Percentiles rank a stretch among this genome's conserved stretches.
These are phyloP conservation scores for Otolemur crassicaudatus DNA, from an alignment of 2,797 vertebrate genomes.

Conservation along the genomic window DNA sequence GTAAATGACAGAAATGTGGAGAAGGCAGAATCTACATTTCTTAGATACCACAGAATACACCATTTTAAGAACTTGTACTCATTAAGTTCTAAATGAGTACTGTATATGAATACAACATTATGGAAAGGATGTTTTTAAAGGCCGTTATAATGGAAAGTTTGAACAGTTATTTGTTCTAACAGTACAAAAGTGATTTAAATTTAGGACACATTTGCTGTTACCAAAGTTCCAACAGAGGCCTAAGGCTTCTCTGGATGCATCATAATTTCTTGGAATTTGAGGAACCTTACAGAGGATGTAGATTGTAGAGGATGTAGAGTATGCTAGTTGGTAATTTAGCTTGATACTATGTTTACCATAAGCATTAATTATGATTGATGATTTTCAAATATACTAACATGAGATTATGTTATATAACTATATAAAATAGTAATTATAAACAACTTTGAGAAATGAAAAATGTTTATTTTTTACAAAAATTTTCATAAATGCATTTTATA, in stretches of 20 bases:
- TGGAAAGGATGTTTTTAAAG: not conserved
- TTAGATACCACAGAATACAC: not conserved
- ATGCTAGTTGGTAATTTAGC: not conserved
- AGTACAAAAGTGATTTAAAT: slow-evolving; percentile 58
- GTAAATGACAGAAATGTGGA: not conserved
- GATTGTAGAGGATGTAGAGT: not conserved
- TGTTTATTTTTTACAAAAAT: slow-evolving; percentile 87
- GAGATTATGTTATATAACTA: slow-evolving; percentile 54
- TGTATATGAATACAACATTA: not conserved
- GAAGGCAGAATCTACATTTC: not conserved
- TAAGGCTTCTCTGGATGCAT: not conserved
- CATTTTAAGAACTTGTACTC: slow-evolving; percentile 38
- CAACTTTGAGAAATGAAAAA: slow-evolving; percentile 83
- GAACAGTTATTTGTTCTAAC: slow-evolving; percentile 28
- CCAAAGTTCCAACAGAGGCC: slow-evolving; percentile 15
- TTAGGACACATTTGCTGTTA: not conserved
- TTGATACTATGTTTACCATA: not conserved
- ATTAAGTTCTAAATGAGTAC: not conserved
- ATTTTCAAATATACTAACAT: slow-evolving; percentile 18
- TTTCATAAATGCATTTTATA: slow-evolving; percentile 78
- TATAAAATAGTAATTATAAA: slow-evolving; percentile 79
- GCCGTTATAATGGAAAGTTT: slow-evolving; percentile 4
- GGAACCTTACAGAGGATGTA: not conserved
- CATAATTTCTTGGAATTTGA: not conserved
- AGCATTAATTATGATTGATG: slow-evolving; percentile 37